Percentiles rank a stretch among this genome's conserved stretches.
Conservation (phyloP, 2,888 invertebrate species). For the Cantharis rufa region DNA sequence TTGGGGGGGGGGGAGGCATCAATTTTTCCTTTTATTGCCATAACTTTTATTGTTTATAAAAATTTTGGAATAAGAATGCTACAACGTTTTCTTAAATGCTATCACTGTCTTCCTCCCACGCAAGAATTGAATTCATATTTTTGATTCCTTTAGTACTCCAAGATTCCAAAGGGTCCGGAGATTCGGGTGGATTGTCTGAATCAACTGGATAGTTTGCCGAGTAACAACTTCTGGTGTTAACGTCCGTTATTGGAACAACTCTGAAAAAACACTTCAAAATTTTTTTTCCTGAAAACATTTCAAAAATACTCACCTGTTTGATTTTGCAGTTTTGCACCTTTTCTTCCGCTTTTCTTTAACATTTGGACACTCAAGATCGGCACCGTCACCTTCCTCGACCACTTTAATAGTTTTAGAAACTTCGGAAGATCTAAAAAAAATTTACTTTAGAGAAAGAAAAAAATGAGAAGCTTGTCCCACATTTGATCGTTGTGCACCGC, state of each 20-base stretch:
- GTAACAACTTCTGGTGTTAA: conserved; percentile 50
- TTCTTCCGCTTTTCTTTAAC: conserved; percentile 45
- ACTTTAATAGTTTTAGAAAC: conserved; percentile 35
- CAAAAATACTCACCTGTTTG: conserved; percentile 45
- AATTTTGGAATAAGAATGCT: background rate
- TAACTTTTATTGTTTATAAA: background rate
- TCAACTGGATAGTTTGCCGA: conserved; percentile 50
- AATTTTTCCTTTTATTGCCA: background rate
- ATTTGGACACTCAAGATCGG: conserved; percentile 43
- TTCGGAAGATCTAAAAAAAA: conserved; percentile 26
- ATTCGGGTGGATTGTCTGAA: conserved; percentile 46
- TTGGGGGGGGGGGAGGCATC: background rate
- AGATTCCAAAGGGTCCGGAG: conserved; percentile 70
- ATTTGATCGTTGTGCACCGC: conserved; percentile 45
- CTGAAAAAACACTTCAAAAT: conserved; percentile 46
- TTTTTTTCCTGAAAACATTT: conserved; percentile 8
- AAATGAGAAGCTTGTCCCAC: conserved; percentile 35
- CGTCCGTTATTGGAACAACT: conserved; percentile 55
- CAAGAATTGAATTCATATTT: conserved; percentile 72
- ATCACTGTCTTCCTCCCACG: conserved; percentile 60
- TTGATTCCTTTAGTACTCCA: conserved; percentile 74
- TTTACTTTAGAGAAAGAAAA: background rate
- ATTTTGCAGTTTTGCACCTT: conserved; percentile 49
- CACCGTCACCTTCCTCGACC: conserved; percentile 45
- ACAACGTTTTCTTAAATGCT: conserved; percentile 23